Conservation (phyloP, 1,140 invertebrate species). For the Anastrepha ludens region DNA sequence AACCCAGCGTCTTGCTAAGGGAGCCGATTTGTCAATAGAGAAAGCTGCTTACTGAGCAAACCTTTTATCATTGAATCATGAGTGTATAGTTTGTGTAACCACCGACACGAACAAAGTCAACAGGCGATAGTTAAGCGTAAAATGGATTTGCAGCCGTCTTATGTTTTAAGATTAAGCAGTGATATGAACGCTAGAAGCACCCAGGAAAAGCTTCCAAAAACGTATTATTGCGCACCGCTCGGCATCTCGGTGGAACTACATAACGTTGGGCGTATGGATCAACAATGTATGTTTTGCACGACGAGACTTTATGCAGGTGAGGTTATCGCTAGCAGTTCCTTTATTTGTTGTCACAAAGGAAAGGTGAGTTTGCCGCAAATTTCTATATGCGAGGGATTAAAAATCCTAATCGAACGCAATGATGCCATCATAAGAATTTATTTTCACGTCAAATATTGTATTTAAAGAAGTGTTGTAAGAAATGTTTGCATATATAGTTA, state of each 20-base stretch:
- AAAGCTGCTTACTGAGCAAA: too few relatives aligned
- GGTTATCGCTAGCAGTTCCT: neutral
- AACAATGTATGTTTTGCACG: too few relatives aligned
- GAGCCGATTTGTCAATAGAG: too few relatives aligned
- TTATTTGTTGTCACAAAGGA: conserved; percentile 34
- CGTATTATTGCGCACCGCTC: neutral
- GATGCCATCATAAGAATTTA: neutral
- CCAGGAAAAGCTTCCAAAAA: neutral
- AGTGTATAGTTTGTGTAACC: too few relatives aligned
- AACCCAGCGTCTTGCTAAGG: too few relatives aligned
- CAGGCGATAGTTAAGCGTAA: neutral
- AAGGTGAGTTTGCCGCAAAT: conserved; percentile 25
- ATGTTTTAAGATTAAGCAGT: neutral
- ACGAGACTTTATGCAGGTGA: neutral
- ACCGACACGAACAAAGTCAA: too few relatives aligned
- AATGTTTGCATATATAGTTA: too few relatives aligned
- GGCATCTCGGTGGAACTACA: neutral
- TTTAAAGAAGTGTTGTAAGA: too few relatives aligned
- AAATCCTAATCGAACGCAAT: conserved; percentile 8
- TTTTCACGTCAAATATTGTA: neutral
- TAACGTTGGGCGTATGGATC: neutral
- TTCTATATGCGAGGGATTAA: conserved; percentile 4
- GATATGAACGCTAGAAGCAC: neutral
- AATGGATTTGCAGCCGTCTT: too few relatives aligned
- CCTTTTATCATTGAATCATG: too few relatives aligned